Percentiles rank a stretch among this genome's conserved stretches.
phyloP scores from a whole-genome alignment of 2,113 vertebrate species.

The Dinomys branickii region DNA sequence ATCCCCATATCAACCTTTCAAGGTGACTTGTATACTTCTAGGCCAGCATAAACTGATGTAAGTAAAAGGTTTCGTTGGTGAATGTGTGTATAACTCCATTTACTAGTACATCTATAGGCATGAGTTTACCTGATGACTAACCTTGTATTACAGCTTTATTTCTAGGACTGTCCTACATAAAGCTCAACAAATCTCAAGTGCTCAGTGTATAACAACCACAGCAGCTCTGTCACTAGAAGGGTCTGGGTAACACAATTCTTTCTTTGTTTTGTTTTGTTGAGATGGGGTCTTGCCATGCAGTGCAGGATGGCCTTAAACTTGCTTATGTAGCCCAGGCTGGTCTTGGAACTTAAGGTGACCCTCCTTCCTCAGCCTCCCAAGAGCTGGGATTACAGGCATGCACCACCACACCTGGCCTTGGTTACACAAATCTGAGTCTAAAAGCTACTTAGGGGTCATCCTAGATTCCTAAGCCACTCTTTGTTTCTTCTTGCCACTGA shows the following conservation, averaged over 20 bases:
- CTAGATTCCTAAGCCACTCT: background rate
- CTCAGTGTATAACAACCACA: background rate
- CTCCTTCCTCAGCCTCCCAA: no score
- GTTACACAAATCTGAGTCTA: background rate
- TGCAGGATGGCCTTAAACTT: no score
- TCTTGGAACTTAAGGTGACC: no score
- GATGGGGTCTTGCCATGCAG: no score
- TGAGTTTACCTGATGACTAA: background rate
- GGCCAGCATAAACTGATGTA: constrained; percentile 19
- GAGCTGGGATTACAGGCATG: no score
- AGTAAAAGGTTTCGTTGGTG: background rate
- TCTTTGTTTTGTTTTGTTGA: no score
- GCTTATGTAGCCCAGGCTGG: no score
- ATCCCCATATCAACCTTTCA: background rate
- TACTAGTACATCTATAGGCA: background rate
- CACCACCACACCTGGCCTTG: no score
- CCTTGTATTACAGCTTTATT: background rate
- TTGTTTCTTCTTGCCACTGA: background rate
- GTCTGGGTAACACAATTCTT: background rate
- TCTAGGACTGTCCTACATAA: background rate
- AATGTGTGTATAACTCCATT: background rate
- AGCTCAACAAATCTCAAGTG: background rate
- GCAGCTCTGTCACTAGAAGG: background rate
- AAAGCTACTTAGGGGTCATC: background rate
- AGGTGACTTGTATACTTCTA: constrained; percentile 23